Base-by-base conservation (phyloP, 2,113 vertebrate genomes). In the Forbesichthys papilliferus region DNA sequence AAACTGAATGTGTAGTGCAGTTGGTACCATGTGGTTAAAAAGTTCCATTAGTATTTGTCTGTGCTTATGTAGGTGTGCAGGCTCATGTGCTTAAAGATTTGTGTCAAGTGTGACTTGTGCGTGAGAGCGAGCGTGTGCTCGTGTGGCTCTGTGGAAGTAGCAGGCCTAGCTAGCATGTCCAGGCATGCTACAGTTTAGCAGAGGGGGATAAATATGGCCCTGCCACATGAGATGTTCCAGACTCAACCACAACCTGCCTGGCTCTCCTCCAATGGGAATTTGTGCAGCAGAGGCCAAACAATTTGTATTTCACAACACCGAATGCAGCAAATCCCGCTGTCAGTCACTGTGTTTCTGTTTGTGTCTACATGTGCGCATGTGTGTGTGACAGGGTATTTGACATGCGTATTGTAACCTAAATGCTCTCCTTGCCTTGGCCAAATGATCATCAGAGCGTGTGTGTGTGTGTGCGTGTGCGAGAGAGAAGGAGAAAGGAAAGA, bases 211-310 rank as follows among this genome's bases (percentile, higher is more conserved):
- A 90, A 90, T 87, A 80, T 53, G 79, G 68, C 75, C 80, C 68
- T 77, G 85, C 90, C 89, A 90, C 65, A 83, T 75, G 84, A 86
- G 82, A 86, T 81, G 87, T 83, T 79, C 82, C 82, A 89, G 82
- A 83, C 71, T 84, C 68, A 51, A 84, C 87, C 84, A 51, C 73
- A 82, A 84, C 79, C 80, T 85, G 76, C 52, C 76, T 88, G 80
- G 80, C 79, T 73, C 73, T 60, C 53, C 53, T 89, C 88, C 85
- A 87, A 68, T 62, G 76, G 46, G 66, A 64, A 84, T 85, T 88
- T 87, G 73, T 76, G 83, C 76, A 71, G 36, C 61, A 66, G 63
- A 76, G 77, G 82, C 74, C 49, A 78, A 86, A 83, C 78, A 80
- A 88, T 87, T 83, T 88, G 75, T 84, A 84, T 80, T 72, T 87